A percentile compares a stretch with the other conserved stretches of the same genome.
phyloP scores from a whole-genome alignment of 2,113 vertebrate species.

The Trochalopteron elliotii region DNA sequence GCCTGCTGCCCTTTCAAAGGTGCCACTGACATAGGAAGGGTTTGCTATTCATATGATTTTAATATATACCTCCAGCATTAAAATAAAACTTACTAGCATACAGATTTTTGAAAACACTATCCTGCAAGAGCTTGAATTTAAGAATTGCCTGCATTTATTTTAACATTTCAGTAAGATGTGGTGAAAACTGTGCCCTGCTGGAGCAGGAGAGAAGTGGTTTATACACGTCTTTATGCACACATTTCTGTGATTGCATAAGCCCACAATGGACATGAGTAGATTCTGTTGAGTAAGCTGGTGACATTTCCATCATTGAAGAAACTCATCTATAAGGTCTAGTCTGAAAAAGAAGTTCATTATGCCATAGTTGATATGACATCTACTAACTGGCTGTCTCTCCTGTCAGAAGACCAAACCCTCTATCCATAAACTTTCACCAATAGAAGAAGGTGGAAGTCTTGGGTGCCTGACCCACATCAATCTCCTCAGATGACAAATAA shows the following conservation, averaged over 20 bases:
- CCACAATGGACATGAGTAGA: fast-evolving
- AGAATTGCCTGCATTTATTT: neutral
- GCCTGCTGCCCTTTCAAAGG: neutral
- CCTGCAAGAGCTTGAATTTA: neutral
- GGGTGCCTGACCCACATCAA: neutral
- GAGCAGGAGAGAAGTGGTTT: neutral
- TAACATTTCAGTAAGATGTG: neutral
- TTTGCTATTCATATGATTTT: neutral
- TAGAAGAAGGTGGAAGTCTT: neutral
- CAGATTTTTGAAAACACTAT: neutral
- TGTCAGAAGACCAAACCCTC: neutral
- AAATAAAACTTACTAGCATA: neutral
- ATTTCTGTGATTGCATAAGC: neutral
- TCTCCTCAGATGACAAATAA: neutral
- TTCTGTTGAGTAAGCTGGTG: neutral
- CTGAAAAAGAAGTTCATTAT: neutral
- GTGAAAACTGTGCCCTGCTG: neutral
- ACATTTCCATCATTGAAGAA: neutral
- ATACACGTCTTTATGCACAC: neutral
- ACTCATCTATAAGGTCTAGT: neutral
- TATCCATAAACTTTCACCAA: neutral
- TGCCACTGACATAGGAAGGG: neutral
- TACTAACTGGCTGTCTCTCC: neutral
- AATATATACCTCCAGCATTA: neutral
- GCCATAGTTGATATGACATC: fast-evolving